Evolutionary conservation across 2,797 vertebrate species (phyloP).

Genomic region (Eulemur mongoz): DNA sequence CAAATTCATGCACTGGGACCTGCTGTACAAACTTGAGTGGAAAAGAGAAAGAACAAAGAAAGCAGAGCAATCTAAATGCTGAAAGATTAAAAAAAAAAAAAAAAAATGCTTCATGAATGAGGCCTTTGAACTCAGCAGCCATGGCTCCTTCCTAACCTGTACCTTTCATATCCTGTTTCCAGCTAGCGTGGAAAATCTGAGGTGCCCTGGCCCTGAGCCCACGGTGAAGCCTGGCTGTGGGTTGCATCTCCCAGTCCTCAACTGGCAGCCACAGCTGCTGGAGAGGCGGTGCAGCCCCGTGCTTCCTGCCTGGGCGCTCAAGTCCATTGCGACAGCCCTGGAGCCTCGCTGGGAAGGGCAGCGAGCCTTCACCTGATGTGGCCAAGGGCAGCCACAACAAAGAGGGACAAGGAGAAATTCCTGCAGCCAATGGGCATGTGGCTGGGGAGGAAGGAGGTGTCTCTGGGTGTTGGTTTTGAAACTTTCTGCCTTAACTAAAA

Average conservation of each 20-base stretch:
- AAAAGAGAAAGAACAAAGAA: conserved; percentile 56
- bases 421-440: conserved; percentile 39
- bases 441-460: background rate
- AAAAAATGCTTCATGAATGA: conserved; percentile 31
- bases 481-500: conserved; percentile 72
- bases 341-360: conserved; percentile 29
- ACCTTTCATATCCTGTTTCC: conserved; percentile 51
- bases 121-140: conserved; percentile 59
- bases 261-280: background rate
- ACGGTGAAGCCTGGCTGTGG: background rate
- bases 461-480: conserved; percentile 60
- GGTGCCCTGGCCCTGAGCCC: conserved; percentile 59
- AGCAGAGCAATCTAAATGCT: conserved; percentile 8
- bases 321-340: background rate
- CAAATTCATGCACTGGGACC: background rate
- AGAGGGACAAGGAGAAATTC: background rate
- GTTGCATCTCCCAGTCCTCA: background rate
- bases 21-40: background rate
- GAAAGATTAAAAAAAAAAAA: background rate
- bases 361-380: background rate
- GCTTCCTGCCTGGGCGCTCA: background rate
- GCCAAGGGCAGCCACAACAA: background rate
- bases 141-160: conserved; percentile 37
- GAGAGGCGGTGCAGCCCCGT: background rate
- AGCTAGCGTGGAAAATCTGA: conserved; percentile 69